A percentile compares a stretch with the other conserved stretches of the same genome.
These are phyloP conservation scores for Eolophus roseicapilla DNA, from an alignment of 2,113 vertebrate species.

Conservation along the genomic window DNA sequence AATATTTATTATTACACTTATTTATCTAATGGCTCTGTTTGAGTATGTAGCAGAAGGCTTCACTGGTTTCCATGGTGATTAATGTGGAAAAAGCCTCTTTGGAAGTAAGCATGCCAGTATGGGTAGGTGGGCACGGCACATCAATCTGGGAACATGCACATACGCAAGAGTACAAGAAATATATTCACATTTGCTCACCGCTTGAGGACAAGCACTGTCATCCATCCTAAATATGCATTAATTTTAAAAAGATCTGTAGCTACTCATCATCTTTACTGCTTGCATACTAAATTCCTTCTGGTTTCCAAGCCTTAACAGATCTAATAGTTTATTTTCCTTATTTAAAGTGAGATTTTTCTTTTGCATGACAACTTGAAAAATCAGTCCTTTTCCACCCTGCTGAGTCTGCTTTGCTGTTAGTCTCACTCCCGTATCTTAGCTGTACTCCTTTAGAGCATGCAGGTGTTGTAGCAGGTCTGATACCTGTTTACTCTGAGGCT, in stretches of 20 bases:
- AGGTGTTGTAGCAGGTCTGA: neutral
- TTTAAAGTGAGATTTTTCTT: neutral
- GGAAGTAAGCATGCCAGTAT: neutral
- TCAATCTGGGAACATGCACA: rapidly evolving
- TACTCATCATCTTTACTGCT: neutral
- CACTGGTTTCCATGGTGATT: neutral
- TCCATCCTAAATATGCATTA: neutral
- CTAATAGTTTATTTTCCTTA: neutral
- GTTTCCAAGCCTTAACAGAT: neutral
- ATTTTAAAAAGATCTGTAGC: neutral
- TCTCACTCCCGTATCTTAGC: neutral
- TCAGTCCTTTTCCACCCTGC: rapidly evolving
- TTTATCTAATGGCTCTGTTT: neutral
- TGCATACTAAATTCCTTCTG: neutral
- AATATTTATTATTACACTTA: neutral
- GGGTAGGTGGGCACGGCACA: neutral
- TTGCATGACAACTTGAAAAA: neutral
- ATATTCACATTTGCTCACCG: rapidly evolving
- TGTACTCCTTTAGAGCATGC: neutral
- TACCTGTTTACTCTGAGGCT: neutral
- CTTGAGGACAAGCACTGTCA: neutral
- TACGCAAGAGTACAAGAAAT: neutral
- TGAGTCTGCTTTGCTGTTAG: neutral
- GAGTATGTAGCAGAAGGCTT: neutral
- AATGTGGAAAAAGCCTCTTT: neutral